Evolutionary conservation across 2,113 vertebrate genomes (phyloP).

Genomic region (Thinocorus orbignyianus): DNA sequence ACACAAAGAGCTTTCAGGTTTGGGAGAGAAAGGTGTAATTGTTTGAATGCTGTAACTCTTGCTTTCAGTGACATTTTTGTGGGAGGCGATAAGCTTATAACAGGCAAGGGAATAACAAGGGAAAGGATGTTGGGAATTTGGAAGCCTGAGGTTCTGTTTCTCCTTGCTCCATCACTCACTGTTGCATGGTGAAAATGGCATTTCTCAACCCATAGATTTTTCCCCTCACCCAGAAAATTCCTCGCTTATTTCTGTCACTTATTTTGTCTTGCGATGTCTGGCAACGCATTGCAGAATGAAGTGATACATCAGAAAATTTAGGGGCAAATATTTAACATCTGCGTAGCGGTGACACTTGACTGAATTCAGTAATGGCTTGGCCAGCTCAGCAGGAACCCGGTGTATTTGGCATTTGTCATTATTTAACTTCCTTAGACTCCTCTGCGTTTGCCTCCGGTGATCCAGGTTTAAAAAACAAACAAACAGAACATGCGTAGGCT

Average conservation of each 20-base stretch:
- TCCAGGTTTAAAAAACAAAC: slow-evolving; percentile 26
- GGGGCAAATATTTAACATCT: background rate
- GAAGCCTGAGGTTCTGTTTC: background rate
- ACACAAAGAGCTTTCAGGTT: background rate
- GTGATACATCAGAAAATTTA: background rate
- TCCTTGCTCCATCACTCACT: background rate
- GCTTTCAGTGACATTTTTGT: background rate
- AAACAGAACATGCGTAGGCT: slow-evolving; percentile 11
- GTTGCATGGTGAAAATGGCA: background rate
- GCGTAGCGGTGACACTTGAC: background rate
- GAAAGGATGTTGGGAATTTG: background rate
- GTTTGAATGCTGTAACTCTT: background rate
- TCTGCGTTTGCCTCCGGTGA: background rate
- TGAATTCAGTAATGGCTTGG: background rate
- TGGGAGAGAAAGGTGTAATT: background rate
- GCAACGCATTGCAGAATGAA: fast-evolving
- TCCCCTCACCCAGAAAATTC: background rate
- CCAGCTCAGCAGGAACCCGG: background rate
- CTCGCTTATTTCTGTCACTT: background rate
- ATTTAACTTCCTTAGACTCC: background rate
- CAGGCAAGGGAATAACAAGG: background rate
- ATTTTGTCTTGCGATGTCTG: background rate
- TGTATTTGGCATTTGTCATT: background rate
- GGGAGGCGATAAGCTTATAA: background rate
- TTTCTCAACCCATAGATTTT: background rate